Evolutionary conservation across 2,888 invertebrate genomes (phyloP), one percentile per base, ranked within the genome.

Genomic region (Diarsia brunnea): DNA sequence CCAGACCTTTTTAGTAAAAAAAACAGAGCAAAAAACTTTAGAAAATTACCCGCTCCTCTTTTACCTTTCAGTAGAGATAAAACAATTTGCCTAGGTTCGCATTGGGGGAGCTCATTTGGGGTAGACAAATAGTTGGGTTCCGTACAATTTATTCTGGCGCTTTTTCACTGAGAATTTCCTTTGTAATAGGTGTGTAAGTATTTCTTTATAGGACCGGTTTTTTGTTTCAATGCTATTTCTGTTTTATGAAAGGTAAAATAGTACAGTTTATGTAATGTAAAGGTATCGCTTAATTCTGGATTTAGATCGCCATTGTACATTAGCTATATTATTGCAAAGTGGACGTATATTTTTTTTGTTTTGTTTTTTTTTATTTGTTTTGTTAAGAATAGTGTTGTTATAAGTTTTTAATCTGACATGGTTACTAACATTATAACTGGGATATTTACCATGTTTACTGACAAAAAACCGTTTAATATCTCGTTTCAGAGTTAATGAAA

Each of bases 71-170:
- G 64, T 51, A n/a, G 31, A 65, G 64, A 79, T 78, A 83, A 82
- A 83, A 81, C 79, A 78, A 81, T 81, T 81, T 69, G 84, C 81
- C 79, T 82, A 69, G 64, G 72, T 65, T 38, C 55, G 63, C 78
- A 66, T 47, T 60, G 70, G 47, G 83, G 83, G 31, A 72, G 60
- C 79, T 78, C 81, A 83, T 81, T 81, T 83, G 58, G 31, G 55
- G 67, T 60, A 81, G 84, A 83, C 79, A 81, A 81, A 81, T 81
- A 83, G 84, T 81, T 83, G 79, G 84, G 79, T 60, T 66, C 72
- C 64, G 51, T 49, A 53, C 71, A 78, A 83, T 80, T 80, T 78
- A 80, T 78, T 71, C 45, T 43, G 31, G 4, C 67, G 63, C 83
- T 80, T 78, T 82, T 80, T 68, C 79, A 78, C 47, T 14, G 38